Percentiles rank a stretch among this genome's conserved stretches.
phyloP scores from a whole-genome alignment of 2,113 vertebrate genomes.

The Dipodomys spectabilis region DNA sequence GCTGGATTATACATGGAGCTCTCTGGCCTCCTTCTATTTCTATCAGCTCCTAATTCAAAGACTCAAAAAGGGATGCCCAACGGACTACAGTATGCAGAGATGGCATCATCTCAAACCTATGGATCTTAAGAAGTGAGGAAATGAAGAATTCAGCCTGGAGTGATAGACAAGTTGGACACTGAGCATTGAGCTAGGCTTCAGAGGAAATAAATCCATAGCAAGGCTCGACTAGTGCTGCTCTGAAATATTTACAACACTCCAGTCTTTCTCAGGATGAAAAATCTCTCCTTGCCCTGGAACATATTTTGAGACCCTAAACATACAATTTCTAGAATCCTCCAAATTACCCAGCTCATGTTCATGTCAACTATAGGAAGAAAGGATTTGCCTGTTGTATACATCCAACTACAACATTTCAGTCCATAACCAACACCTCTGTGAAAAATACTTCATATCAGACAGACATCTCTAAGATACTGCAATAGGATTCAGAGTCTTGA shows the following conservation, averaged over 20 bases:
- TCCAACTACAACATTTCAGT: conserved; percentile 75
- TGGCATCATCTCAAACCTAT: conserved; percentile 4
- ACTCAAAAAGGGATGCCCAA: conserved; percentile 45
- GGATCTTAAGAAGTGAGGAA: conserved; percentile 50
- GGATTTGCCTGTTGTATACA: conserved; percentile 72
- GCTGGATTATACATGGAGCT: not conserved
- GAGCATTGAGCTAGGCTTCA: conserved; percentile 17
- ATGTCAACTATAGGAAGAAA: conserved; percentile 67
- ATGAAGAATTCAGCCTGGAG: conserved; percentile 14
- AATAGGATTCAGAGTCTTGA: conserved; percentile 76
- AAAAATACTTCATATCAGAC: conserved; percentile 80
- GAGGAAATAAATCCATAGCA: conserved; percentile 11
- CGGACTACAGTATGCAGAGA: not conserved
- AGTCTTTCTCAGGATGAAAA: conserved; percentile 58
- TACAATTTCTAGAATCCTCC: conserved; percentile 52
- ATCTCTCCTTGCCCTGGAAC: conserved; percentile 17
- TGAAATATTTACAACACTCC: conserved; percentile 44
- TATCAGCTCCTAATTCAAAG: conserved; percentile 51
- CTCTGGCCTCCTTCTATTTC: conserved; percentile 24
- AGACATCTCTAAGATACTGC: conserved; percentile 76
- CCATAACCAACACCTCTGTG: conserved; percentile 77
- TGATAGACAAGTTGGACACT: not conserved
- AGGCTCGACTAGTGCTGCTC: not conserved
- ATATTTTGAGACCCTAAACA: conserved; percentile 68
- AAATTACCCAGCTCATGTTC: conserved; percentile 68